A percentile compares a stretch with the other conserved stretches of the same genome.
phyloP scores from a whole-genome alignment of 2,113 vertebrate species.

The Psilopsiagon aurifrons region DNA sequence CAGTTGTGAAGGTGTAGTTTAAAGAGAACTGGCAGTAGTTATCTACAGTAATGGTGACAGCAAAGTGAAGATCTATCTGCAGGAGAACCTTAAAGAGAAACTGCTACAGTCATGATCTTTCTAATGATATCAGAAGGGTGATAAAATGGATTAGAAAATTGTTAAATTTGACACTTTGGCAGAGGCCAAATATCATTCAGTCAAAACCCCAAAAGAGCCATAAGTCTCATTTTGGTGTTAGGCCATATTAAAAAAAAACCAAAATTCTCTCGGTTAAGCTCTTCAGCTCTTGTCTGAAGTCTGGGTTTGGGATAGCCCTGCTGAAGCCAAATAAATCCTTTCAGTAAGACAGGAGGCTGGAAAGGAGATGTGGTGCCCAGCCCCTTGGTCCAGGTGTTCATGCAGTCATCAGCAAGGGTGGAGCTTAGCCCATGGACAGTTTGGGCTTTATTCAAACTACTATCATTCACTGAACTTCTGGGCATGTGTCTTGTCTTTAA shows the following conservation, averaged over 20 bases:
- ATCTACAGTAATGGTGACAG: not conserved
- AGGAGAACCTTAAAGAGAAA: not conserved
- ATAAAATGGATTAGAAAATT: not conserved
- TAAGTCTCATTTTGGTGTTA: not conserved
- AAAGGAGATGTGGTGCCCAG: not conserved
- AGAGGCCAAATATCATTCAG: not conserved
- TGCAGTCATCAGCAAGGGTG: not conserved
- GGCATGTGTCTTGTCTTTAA: not conserved
- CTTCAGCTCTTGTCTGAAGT: not conserved
- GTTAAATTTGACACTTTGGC: not conserved
- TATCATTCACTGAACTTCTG: not conserved
- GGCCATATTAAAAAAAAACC: not conserved
- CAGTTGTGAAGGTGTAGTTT: not conserved
- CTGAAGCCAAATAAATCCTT: not conserved
- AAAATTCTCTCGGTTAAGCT: not conserved
- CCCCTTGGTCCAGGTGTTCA: not conserved
- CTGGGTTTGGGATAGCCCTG: not conserved
- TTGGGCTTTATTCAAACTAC: not conserved
- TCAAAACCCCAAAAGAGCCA: not conserved
- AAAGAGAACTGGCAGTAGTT: not conserved
- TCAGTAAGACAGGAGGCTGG: not conserved
- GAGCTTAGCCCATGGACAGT: not conserved
- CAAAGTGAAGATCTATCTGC: not conserved
- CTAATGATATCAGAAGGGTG: not conserved
- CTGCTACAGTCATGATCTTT: not conserved